Evolutionary conservation across 2,113 vertebrate species (phyloP).

Genomic region (Triplophysa siluroides): DNA sequence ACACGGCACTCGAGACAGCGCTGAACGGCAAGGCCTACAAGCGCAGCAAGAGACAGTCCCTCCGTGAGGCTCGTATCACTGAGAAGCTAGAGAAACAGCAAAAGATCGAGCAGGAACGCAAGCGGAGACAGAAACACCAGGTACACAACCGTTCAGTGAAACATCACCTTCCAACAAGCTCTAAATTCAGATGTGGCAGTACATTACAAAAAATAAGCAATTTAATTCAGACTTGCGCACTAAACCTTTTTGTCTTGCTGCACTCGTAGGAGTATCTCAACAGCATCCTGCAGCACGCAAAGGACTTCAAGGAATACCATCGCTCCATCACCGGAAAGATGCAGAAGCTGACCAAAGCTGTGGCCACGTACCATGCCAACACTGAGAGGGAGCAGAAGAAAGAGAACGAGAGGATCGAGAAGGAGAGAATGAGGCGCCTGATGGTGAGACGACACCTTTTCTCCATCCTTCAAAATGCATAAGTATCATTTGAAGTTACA

Average conservation of each 20-base stretch:
- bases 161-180: background rate
- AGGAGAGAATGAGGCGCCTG: constrained; percentile 93
- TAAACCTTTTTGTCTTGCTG: background rate
- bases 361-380: constrained; percentile 96
- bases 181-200: background rate
- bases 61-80: constrained; percentile 93
- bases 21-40: constrained; percentile 97
- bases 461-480: background rate
- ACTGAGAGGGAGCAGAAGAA: constrained; percentile 98
- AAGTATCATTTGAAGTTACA: background rate
- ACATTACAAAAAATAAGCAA: background rate
- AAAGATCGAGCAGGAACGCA: constrained; percentile 97
- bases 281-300: constrained; percentile 97
- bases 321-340: constrained; percentile 92
- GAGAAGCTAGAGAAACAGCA: constrained; percentile 99
- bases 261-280: constrained; percentile 92
- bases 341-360: constrained; percentile 94
- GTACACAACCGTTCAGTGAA: constrained; percentile 57
- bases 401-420: constrained; percentile 95
- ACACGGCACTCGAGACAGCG: constrained; percentile 92
- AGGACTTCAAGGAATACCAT: constrained; percentile 98
- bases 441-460: constrained; percentile 77
- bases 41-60: constrained; percentile 93
- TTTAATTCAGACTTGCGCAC: background rate
- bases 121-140: constrained; percentile 97